Evolutionary conservation across 2,888 invertebrate species (phyloP), one percentile per base, ranked within the genome.

Genomic region (Gasteruption jaculator): DNA sequence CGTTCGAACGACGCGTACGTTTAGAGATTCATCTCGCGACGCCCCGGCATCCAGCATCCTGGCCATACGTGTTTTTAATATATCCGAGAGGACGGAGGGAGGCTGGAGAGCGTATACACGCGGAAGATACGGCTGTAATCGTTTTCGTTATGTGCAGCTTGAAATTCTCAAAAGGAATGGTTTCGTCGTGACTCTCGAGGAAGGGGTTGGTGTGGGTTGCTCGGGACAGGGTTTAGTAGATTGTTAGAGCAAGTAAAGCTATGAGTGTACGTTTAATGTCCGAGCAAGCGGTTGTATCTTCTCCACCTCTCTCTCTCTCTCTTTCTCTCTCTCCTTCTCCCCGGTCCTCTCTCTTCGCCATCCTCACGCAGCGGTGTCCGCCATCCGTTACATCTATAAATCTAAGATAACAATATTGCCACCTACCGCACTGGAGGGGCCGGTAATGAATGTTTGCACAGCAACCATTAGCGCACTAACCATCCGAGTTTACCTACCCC

Each of bases 341-440:
- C n/a, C n/a, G n/a, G n/a, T n/a, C n/a, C n/a, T n/a, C n/a, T n/a
- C n/a, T n/a, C n/a, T n/a, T n/a, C n/a, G n/a, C 43, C 41, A 43
- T 43, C 38, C 53, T 55, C 58, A 53, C 58, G 52, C 60, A 61
- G 59, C 58, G 56, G 59, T 61, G 61, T 64, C 61, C 63, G 61
- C 67, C 67, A 67, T 66, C 65, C 67, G 67, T 67, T 65, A 67
- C 67, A 65, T 67, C 66, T 65, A 68, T 68, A 68, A 68, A 68
- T 68, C 66, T 68, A 68, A 68, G 68, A 67, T 66, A 65, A 65
- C 68, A 67, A 67, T 67, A 67, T 66, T 65, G 65, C 66, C 62
- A 56, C 50, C 58, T 11, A 6, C 12, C 29, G 18, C 46, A 35
- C 38, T 52, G 48, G 46, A 50, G 50, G 56, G 56, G 50, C 53